These are phyloP conservation scores for Mus minutoides DNA, from an alignment of 2,797 vertebrate species.

Conservation along the genomic window DNA sequence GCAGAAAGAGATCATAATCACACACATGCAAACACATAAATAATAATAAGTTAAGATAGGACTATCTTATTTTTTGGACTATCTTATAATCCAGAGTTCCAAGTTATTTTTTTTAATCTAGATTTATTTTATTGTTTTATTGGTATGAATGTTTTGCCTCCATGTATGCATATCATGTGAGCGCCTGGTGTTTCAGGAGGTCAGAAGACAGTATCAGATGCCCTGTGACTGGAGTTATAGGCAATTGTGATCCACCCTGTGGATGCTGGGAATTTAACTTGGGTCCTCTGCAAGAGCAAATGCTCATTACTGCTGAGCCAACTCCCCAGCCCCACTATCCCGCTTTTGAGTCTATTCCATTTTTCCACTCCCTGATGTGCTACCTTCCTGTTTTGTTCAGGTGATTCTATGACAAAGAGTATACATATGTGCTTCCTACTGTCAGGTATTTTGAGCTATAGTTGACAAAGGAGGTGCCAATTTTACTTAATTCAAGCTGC, in stretches of 20 bases:
- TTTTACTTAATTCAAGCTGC: neutral
- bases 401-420: neutral
- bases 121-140: neutral
- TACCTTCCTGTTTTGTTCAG: slow-evolving; percentile 9
- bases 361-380: neutral
- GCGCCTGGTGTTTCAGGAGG: neutral
- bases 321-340: neutral
- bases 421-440: neutral
- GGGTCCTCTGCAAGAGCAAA: neutral
- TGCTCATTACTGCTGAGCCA: neutral
- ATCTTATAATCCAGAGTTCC: neutral
- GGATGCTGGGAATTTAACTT: neutral
- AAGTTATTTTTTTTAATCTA: neutral
- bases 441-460: neutral
- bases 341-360: neutral
- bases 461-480: neutral
- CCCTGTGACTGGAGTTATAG: neutral
- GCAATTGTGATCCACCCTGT: neutral
- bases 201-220: neutral
- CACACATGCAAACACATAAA: neutral
- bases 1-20: neutral
- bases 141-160: neutral
- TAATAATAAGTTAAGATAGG: neutral
- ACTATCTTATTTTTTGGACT: no score
- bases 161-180: neutral